A percentile compares a stretch with the other conserved stretches of the same genome.
phyloP scores from a whole-genome alignment of 1,140 invertebrate species.

The Nautilus pompilius region DNA sequence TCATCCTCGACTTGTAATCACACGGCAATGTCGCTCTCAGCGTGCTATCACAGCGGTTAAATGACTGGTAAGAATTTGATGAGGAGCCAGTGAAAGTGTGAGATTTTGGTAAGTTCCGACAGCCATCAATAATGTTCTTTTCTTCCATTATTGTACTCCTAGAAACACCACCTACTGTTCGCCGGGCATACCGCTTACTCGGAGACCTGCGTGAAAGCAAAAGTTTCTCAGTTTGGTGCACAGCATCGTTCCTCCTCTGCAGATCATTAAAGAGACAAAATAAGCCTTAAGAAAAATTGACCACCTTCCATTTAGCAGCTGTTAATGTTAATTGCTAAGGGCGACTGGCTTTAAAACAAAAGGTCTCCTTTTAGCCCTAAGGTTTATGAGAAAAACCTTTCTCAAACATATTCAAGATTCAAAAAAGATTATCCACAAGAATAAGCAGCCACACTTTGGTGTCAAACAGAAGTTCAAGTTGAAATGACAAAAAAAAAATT shows the following conservation, averaged over 20 bases:
- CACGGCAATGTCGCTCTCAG: conserved; percentile 41
- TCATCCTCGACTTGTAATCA: conserved; percentile 41
- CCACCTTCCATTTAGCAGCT: background rate
- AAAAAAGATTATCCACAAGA: too few species aligned
- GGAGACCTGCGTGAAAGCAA: conserved; percentile 60
- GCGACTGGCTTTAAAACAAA: too few species aligned
- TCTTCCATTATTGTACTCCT: conserved; percentile 55
- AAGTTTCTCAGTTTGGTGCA: too few species aligned
- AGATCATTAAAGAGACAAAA: conserved; percentile 1
- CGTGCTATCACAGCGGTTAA: conserved; percentile 35
- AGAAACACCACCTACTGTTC: conserved; percentile 55
- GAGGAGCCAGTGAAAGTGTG: conserved; percentile 40
- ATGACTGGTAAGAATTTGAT: conserved; percentile 22
- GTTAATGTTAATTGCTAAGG: too few species aligned
- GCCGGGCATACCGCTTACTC: conserved; percentile 63
- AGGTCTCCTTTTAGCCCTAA: too few species aligned
- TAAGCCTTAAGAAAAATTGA: background rate
- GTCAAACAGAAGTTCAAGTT: too few species aligned
- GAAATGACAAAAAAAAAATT: too few species aligned
- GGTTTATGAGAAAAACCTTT: too few species aligned
- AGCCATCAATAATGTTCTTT: conserved; percentile 55
- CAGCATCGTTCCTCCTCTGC: too few species aligned
- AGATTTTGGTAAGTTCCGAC: conserved; percentile 46
- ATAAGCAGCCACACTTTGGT: too few species aligned
- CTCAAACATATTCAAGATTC: too few species aligned